Conservation (phyloP, 2,113 vertebrate species). For the Nothoprocta perdicaria region DNA sequence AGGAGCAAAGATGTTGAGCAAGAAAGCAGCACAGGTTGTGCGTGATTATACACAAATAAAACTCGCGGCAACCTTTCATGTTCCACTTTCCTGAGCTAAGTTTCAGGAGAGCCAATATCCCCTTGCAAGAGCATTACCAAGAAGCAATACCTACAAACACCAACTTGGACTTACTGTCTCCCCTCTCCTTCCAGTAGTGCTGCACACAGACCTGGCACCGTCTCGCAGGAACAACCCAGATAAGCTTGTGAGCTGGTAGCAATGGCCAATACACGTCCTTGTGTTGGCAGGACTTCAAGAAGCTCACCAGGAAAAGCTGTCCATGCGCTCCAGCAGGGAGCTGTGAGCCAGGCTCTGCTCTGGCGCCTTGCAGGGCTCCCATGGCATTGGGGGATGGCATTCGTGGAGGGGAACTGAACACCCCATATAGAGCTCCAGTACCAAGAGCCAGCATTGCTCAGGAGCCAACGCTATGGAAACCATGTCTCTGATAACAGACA, state of each 20-base stretch:
- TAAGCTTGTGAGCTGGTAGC: constrained; percentile 43
- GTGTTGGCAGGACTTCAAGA: constrained; percentile 1
- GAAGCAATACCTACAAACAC: not conserved
- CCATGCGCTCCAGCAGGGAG: not conserved
- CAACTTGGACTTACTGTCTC: constrained; percentile 45
- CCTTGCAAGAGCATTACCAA: constrained; percentile 55
- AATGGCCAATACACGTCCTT: not conserved
- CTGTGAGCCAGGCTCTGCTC: not conserved
- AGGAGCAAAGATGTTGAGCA: not conserved
- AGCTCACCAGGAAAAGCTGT: not conserved
- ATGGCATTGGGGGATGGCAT: not conserved
- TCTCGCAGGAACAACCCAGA: constrained; percentile 42
- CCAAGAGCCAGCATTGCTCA: not conserved
- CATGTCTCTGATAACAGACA: not conserved
- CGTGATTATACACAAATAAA: constrained; percentile 29
- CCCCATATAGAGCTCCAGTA: not conserved
- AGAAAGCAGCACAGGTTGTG: not conserved
- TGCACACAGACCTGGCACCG: not conserved
- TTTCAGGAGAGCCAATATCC: constrained; percentile 46
- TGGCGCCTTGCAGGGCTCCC: not conserved
- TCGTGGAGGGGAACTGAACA: not conserved
- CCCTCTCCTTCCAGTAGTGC: constrained; percentile 14
- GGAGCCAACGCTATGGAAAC: not conserved
- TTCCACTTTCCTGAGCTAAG: constrained; percentile 52
- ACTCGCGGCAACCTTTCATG: constrained; percentile 44